A percentile compares a stretch with the other conserved stretches of the same genome.
Evolutionary conservation across 1,140 invertebrate species (phyloP).

Genomic region (Semibalanus balanoides): DNA sequence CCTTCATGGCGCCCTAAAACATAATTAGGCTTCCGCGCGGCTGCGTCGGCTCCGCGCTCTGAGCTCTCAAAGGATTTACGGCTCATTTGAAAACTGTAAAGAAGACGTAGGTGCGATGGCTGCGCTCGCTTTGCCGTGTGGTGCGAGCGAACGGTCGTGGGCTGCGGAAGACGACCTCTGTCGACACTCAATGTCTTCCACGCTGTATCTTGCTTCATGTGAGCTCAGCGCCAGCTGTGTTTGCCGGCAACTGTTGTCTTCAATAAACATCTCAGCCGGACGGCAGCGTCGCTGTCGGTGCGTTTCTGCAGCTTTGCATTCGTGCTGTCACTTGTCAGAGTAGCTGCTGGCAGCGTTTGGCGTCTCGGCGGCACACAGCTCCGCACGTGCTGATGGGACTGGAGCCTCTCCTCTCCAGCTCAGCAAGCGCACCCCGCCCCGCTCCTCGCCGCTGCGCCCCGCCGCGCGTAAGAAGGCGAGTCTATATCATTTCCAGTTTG

Average conservation of each 20-base stretch:
- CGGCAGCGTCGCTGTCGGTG: too few relatives aligned
- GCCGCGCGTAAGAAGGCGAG: background rate
- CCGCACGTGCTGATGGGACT: too few relatives aligned
- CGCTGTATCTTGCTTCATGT: background rate
- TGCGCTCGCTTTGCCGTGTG: background rate
- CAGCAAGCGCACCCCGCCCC: background rate
- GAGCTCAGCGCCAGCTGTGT: background rate
- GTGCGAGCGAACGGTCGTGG: too few relatives aligned
- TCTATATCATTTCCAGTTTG: background rate
- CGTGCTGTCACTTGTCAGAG: too few relatives aligned
- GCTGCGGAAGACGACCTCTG: background rate
- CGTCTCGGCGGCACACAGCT: too few relatives aligned
- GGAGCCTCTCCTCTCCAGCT: background rate
- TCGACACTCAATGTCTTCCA: background rate
- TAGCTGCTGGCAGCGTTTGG: too few relatives aligned
- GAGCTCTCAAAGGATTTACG: background rate
- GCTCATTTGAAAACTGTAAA: slow-evolving; percentile 1
- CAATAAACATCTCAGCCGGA: background rate
- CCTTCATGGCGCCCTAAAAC: background rate
- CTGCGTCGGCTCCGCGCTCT: too few relatives aligned
- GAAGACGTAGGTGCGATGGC: background rate
- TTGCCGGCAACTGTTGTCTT: background rate
- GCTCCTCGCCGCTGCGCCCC: background rate
- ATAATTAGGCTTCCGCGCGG: background rate
- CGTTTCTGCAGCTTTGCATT: too few relatives aligned